A percentile compares a stretch with the other conserved stretches of the same genome.
These are phyloP conservation scores for Drosophila sordidula DNA, from an alignment of 2,888 invertebrate genomes.

Conservation along the genomic window DNA sequence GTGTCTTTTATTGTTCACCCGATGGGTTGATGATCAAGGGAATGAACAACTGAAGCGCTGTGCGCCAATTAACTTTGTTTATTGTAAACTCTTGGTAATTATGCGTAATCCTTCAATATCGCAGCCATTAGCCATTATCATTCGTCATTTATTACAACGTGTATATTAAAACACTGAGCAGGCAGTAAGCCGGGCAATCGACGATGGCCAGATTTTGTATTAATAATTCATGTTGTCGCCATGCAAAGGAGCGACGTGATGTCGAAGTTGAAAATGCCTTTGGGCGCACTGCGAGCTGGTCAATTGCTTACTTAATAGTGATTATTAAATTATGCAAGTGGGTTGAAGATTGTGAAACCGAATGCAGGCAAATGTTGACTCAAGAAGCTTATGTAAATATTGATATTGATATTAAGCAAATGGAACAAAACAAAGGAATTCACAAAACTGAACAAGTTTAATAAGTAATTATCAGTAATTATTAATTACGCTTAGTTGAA, in stretches of 20 bases:
- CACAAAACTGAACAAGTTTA: not conserved
- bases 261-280: constrained; percentile 8
- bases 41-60: constrained; percentile 2
- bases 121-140: not conserved
- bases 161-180: not conserved
- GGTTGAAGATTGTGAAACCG: constrained; percentile 10
- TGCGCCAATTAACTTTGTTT: constrained; percentile 43
- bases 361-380: constrained; percentile 24
- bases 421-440: constrained; percentile 12
- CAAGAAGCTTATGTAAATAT: constrained; percentile 30
- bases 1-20: constrained; percentile 19
- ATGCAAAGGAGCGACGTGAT: constrained; percentile 11
- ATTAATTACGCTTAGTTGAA: not conserved
- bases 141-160: no score
- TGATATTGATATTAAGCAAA: constrained; percentile 10
- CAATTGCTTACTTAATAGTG: constrained; percentile 37
- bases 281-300: constrained; percentile 13
- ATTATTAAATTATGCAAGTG: constrained; percentile 36
- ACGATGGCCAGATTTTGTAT: constrained; percentile 37
- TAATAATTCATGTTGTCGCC: constrained; percentile 22
- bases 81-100: constrained; percentile 36
- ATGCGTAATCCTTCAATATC: constrained; percentile 34
- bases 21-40: constrained; percentile 9
- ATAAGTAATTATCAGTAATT: not conserved
- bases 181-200: constrained; percentile 39